A percentile compares a stretch with the other conserved stretches of the same genome.
phyloP scores from a whole-genome alignment of 1,140 invertebrate genomes.

The Mizuhopecten yessoensis region DNA sequence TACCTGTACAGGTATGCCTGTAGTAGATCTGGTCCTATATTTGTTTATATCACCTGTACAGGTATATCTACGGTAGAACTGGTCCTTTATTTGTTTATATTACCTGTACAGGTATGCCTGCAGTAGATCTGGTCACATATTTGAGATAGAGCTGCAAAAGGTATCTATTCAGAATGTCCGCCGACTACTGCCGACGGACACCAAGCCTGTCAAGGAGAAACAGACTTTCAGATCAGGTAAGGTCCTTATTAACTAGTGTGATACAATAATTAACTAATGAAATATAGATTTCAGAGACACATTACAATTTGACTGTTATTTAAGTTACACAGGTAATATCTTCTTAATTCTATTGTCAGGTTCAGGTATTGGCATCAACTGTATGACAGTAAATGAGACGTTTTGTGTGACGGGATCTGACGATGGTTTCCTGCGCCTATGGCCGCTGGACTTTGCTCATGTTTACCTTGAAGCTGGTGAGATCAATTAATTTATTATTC shows the following conservation, averaged over 20 bases:
- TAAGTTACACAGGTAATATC: background rate
- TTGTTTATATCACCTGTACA: no score
- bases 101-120: constrained; percentile 79
- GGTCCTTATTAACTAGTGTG: background rate
- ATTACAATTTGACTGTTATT: background rate
- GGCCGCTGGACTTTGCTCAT: constrained; percentile 83
- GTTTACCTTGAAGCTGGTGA: constrained; percentile 83
- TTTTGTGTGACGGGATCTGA: constrained; percentile 84
- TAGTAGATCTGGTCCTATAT: background rate
- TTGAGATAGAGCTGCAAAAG: constrained; percentile 81
- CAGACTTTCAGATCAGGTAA: constrained; percentile 67
- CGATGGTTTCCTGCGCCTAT: constrained; percentile 82
- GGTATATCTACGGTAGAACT: background rate
- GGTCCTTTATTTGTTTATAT: background rate
- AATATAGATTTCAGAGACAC: background rate
- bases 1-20: no score
- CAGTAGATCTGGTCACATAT: constrained; percentile 81
- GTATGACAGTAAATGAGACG: constrained; percentile 80
- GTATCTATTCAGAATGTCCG: constrained; percentile 79
- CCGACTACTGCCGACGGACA: constrained; percentile 76
- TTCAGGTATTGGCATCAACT: constrained; percentile 80
- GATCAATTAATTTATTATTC: constrained; percentile 9
- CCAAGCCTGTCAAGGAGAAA: constrained; percentile 69
- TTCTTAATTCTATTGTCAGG: constrained; percentile 56
- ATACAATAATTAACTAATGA: background rate